These are phyloP conservation scores for Aproaerema taeniolella DNA, from an alignment of 2,888 invertebrate genomes.

Conservation along the genomic window DNA sequence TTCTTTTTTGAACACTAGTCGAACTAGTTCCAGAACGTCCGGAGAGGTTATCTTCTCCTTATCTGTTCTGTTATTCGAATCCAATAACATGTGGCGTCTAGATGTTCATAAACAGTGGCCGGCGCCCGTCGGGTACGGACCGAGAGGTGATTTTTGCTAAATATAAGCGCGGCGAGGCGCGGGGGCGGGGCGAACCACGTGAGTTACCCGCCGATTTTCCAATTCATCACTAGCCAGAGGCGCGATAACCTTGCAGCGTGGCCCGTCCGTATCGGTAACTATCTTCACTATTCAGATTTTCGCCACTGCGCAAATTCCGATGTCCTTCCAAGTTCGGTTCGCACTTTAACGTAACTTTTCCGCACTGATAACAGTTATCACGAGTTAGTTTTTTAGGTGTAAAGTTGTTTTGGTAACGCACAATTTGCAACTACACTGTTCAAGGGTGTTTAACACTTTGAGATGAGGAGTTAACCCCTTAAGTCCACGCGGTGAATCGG, in stretches of 20 bases:
- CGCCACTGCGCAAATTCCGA: slow-evolving; percentile 42
- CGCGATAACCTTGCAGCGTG: slow-evolving; percentile 76
- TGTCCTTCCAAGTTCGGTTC: slow-evolving; percentile 44
- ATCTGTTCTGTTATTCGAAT: slow-evolving; percentile 70
- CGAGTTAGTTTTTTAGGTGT: slow-evolving; percentile 32
- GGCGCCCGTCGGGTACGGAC: slow-evolving; percentile 64
- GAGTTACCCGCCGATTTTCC: slow-evolving; percentile 77
- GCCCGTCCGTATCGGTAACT: slow-evolving; percentile 51
- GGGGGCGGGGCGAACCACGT: slow-evolving; percentile 73
- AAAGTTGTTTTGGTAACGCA: slow-evolving; percentile 14
- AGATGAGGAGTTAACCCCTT: too few relatives aligned
- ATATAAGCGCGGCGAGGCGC: slow-evolving; percentile 70
- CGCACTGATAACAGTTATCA: slow-evolving; percentile 65
- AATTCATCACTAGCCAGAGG: slow-evolving; percentile 74
- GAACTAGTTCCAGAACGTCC: slow-evolving; percentile 63
- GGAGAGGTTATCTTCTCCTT: slow-evolving; percentile 69
- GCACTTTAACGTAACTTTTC: slow-evolving; percentile 61
- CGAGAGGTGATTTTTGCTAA: slow-evolving; percentile 77
- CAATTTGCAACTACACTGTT: slow-evolving; percentile 20
- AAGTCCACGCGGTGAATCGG: slow-evolving; percentile 67
- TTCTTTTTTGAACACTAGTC: slow-evolving; percentile 43
- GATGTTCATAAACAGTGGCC: slow-evolving; percentile 69
- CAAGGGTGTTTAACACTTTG: too few relatives aligned
- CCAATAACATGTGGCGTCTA: slow-evolving; percentile 74
- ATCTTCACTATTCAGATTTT: slow-evolving; percentile 49